Evolutionary conservation across 2,797 vertebrate genomes (phyloP), one percentile per base, ranked within the genome.

Genomic region (Craterocephalus amniculus): DNA sequence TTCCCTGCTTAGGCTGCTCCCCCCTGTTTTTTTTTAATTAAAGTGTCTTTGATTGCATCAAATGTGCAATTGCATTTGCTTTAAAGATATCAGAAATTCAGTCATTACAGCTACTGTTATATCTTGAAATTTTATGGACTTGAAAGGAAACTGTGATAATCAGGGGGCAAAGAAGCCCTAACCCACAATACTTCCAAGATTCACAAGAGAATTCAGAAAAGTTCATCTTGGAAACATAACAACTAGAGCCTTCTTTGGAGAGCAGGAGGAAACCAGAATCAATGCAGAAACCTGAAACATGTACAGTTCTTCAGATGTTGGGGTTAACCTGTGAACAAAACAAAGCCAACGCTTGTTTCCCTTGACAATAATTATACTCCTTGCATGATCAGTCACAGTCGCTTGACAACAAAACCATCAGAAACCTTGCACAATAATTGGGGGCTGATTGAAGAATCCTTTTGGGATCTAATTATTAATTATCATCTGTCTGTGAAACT

Each of bases 381-480:
- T 35, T 56, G 64, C 73, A 74, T 82, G 78, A 88, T 87, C 79
- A 81, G 64, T 83, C 73, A 59, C 68, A 67, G 55, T 26, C 58
- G 67, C 27, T 58, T 70, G 77, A 78, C 43, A 27, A 65, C 67
- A 65, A 36, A 77, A 81, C 61, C 22, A 55, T 79, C 60, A 66
- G 59, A 69, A 73, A 55, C 40, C 1, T 58, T 7, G 20, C 56
- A 66, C 52, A 75, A 54, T 83, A 73, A 80, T 31, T 57, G 29
- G 58, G 63, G 72, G 74, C 67, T 89, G 85, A 88, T 80, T 87
- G 83, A 87, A 84, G 80, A 86, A 68, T 90, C 89, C 87, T 63
- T 63, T 31, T 0, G 78, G 76, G 88, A 84, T 82, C 80, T 87
- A 74, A 88, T 91, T 85, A 86, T 84, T 77, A 88, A 88, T 88